Evolutionary conservation across 2,888 invertebrate species (phyloP).

Genomic region (Netelia fuscicornis): DNA sequence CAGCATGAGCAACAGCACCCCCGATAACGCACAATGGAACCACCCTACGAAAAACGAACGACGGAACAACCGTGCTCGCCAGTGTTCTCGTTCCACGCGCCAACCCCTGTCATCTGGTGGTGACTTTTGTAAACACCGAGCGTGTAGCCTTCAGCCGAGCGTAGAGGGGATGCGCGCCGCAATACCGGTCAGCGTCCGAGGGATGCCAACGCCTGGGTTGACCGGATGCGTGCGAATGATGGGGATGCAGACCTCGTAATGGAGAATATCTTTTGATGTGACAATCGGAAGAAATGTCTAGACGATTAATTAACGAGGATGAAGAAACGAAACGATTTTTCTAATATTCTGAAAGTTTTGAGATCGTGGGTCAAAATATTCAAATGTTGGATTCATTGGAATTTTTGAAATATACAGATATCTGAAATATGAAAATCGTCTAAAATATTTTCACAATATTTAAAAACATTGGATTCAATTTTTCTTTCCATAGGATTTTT

Average conservation of each 20-base stretch:
- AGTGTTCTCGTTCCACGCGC: conserved; percentile 73
- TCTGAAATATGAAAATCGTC: too few relatives aligned
- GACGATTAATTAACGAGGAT: background rate
- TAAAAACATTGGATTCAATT: too few relatives aligned
- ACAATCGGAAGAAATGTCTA: conserved; percentile 3
- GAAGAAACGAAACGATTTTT: background rate
- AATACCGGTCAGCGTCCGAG: conserved; percentile 41
- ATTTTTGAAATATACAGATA: too few relatives aligned
- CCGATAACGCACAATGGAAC: conserved; percentile 77
- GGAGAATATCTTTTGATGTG: background rate
- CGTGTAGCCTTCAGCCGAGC: conserved; percentile 34
- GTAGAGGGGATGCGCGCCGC: conserved; percentile 12
- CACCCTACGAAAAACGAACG: conserved; percentile 75
- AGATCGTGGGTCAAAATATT: too few relatives aligned
- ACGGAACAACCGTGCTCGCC: conserved; percentile 56
- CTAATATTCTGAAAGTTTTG: too few relatives aligned
- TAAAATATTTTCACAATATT: too few relatives aligned
- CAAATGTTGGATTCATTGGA: too few relatives aligned
- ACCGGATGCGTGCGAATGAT: conserved; percentile 67
- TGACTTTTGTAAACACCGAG: conserved; percentile 84
- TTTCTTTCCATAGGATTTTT: too few relatives aligned
- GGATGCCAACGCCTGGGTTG: conserved; percentile 8
- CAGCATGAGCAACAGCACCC: conserved; percentile 65
- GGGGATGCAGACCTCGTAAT: conserved; percentile 51
- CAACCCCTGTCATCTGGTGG: conserved; percentile 82